Conservation (phyloP, 2,797 vertebrate genomes). For the Lagodon rhomboides region DNA sequence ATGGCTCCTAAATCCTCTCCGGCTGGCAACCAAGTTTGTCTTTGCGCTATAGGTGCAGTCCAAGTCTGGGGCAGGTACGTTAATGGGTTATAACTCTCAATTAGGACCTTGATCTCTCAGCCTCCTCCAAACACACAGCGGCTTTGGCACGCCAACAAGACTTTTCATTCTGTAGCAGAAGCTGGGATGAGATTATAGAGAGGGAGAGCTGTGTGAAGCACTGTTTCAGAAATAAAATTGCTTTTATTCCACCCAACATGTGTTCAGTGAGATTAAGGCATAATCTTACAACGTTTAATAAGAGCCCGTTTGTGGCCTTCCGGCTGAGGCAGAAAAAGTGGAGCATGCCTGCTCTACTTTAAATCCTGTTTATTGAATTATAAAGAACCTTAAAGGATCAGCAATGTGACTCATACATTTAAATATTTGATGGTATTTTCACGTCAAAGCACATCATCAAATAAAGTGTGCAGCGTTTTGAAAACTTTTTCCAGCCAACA, state of each 20-base stretch:
- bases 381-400: constrained; percentile 91
- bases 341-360: constrained; percentile 81
- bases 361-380: constrained; percentile 92
- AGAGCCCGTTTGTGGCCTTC: constrained; percentile 85
- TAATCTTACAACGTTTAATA: constrained; percentile 89
- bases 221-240: constrained; percentile 93
- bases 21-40: constrained; percentile 83
- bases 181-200: constrained; percentile 84
- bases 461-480: constrained; percentile 51
- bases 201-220: constrained; percentile 83
- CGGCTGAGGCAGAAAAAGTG: constrained; percentile 82
- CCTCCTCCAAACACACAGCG: constrained; percentile 68
- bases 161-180: constrained; percentile 80
- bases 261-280: constrained; percentile 92
- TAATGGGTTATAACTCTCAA: constrained; percentile 67
- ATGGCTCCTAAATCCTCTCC: constrained; percentile 80
- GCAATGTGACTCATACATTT: constrained; percentile 85
- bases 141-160: constrained; percentile 70
- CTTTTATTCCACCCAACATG: constrained; percentile 95
- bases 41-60: constrained; percentile 67
- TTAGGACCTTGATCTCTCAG: constrained; percentile 69
- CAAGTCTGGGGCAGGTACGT: constrained; percentile 65
- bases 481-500: constrained; percentile 62
- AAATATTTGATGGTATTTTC: constrained; percentile 84
- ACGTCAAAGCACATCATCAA: constrained; percentile 70